Evolutionary conservation across 2,888 invertebrate genomes (phyloP).

Genomic region (Subacronicta megacephala): DNA sequence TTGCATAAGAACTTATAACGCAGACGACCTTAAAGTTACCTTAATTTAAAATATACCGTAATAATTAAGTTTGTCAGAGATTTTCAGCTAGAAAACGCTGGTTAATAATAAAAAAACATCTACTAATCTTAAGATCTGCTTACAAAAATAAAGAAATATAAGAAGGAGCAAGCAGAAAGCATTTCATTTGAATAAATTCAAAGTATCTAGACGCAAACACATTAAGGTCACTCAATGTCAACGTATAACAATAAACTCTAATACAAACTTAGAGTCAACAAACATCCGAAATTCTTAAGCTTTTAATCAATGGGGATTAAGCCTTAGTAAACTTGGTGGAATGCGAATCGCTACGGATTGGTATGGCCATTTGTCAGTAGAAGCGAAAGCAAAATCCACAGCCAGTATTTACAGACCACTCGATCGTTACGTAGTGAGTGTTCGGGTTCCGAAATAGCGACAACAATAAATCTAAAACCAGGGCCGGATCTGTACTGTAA

Average conservation of each 20-base stretch:
- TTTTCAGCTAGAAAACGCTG: too few relatives aligned
- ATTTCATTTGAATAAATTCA: background rate
- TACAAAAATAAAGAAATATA: too few relatives aligned
- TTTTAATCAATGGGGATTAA: slow-evolving; percentile 65
- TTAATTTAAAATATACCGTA: too few relatives aligned
- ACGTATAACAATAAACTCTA: slow-evolving; percentile 39
- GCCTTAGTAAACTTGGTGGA: slow-evolving; percentile 60
- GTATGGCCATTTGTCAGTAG: slow-evolving; percentile 65
- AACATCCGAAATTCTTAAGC: slow-evolving; percentile 52
- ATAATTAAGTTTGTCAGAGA: too few relatives aligned
- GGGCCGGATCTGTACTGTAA: slow-evolving; percentile 54
- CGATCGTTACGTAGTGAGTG: slow-evolving; percentile 61
- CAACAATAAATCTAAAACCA: slow-evolving; percentile 61
- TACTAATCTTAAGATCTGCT: too few relatives aligned
- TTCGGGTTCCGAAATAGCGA: slow-evolving; percentile 54
- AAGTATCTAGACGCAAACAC: slow-evolving; percentile 5
- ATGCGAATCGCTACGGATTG: slow-evolving; percentile 58
- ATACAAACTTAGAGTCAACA: slow-evolving; percentile 44
- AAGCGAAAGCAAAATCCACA: slow-evolving; percentile 66
- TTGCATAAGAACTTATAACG: too few relatives aligned
- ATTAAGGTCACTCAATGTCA: slow-evolving; percentile 30
- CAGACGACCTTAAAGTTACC: too few relatives aligned
- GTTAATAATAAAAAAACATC: too few relatives aligned
- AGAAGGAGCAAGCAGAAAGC: too few relatives aligned
- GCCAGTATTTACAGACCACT: slow-evolving; percentile 70